These are phyloP conservation scores for Sebastes nivosus DNA, from an alignment of 2,797 vertebrate genomes.

Conservation along the genomic window DNA sequence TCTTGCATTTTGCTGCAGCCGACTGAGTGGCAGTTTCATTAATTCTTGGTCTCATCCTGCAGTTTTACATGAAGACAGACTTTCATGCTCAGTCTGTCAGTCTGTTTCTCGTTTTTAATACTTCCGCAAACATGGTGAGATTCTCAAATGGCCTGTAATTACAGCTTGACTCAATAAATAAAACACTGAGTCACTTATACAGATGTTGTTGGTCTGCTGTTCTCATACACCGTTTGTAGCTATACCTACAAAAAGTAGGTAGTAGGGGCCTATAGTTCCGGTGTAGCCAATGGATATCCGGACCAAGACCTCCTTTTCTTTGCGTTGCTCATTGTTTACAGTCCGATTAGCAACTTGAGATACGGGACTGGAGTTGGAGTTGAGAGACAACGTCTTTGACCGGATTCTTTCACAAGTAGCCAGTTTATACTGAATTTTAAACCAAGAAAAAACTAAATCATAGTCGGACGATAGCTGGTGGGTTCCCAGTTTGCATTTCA, in stretches of 20 bases:
- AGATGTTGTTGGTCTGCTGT: neutral
- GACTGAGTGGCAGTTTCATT: slow-evolving; percentile 29
- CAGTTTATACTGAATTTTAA: too few relatives aligned
- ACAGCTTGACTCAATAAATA: neutral
- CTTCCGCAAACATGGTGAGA: neutral
- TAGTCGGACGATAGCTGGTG: too few relatives aligned
- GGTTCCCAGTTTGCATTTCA: too few relatives aligned
- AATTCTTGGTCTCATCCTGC: slow-evolving; percentile 18
- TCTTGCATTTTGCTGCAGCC: neutral
- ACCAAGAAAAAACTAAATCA: too few relatives aligned
- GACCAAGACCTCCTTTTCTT: too few relatives aligned
- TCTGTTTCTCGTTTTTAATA: neutral
- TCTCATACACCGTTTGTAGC: neutral
- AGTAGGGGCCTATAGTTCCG: too few relatives aligned
- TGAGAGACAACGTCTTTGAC: too few relatives aligned
- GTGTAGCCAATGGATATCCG: too few relatives aligned
- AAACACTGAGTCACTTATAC: neutral
- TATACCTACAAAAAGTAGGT: neutral
- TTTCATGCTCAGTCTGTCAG: neutral
- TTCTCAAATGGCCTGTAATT: neutral
- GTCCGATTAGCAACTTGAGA: too few relatives aligned
- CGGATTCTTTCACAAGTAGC: too few relatives aligned
- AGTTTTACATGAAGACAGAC: slow-evolving; percentile 1
- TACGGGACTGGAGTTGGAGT: too few relatives aligned
- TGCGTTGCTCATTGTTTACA: too few relatives aligned